Conservation (phyloP, 1,140 invertebrate species). For the Harlomillsia oculata region DNA sequence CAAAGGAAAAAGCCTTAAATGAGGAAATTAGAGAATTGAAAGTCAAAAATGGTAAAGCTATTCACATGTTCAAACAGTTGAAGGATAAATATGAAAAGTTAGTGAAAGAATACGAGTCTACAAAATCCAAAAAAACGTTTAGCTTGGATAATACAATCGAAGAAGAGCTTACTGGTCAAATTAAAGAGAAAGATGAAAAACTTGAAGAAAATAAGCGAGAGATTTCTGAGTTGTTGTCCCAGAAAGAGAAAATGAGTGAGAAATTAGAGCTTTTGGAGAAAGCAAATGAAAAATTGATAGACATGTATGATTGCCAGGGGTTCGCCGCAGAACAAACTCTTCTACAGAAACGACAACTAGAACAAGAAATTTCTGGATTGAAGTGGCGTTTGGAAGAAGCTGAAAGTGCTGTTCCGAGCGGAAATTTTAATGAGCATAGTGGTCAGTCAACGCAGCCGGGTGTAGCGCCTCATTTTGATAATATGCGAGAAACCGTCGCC, state of each 20-base stretch:
- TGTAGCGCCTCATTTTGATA: background rate
- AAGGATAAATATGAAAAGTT: constrained; percentile 54
- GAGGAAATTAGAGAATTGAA: constrained; percentile 40
- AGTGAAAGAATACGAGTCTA: constrained; percentile 54
- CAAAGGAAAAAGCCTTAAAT: constrained; percentile 7
- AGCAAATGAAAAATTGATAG: constrained; percentile 64
- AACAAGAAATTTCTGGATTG: constrained; percentile 42
- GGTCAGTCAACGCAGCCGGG: background rate
- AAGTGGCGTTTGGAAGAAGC: constrained; percentile 42
- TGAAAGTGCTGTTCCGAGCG: constrained; percentile 19
- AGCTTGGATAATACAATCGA: constrained; percentile 48
- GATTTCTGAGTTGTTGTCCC: constrained; percentile 50
- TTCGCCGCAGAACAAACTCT: constrained; percentile 57
- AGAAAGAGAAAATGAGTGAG: constrained; percentile 56
- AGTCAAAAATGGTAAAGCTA: constrained; percentile 52
- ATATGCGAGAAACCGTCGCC: background rate
- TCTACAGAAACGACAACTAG: constrained; percentile 58
- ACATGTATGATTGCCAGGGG: constrained; percentile 70
- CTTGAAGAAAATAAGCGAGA: constrained; percentile 54
- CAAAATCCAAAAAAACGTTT: constrained; percentile 54
- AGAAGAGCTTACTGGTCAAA: constrained; percentile 32
- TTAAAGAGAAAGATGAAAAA: constrained; percentile 60
- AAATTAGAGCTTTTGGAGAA: constrained; percentile 61
- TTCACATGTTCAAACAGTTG: constrained; percentile 62
- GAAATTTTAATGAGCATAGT: background rate